Percentiles rank a stretch among this genome's conserved stretches.
These are phyloP conservation scores for Dermolepida albohirtum DNA, from an alignment of 2,888 invertebrate species.

Conservation along the genomic window DNA sequence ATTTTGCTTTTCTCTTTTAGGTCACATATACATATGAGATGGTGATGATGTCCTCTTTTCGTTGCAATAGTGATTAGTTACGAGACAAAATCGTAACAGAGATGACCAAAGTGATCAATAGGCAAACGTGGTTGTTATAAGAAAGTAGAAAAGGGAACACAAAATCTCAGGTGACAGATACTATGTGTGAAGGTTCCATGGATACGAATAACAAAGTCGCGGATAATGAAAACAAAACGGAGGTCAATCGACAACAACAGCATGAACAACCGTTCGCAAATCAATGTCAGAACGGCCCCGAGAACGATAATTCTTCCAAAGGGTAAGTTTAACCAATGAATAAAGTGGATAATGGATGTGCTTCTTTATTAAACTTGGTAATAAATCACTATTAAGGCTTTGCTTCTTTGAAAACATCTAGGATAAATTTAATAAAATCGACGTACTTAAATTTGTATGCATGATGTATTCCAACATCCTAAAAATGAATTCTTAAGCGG, in stretches of 20 bases:
- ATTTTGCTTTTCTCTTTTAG: no score
- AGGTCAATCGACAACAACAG: slow-evolving; percentile 9
- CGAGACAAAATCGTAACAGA: slow-evolving; percentile 1
- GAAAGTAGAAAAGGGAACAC: slow-evolving; percentile 15
- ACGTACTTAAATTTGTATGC: no score
- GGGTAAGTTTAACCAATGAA: slow-evolving; percentile 5
- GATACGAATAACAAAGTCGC: slow-evolving; percentile 41
- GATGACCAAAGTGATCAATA: slow-evolving; percentile 27
- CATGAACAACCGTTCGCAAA: slow-evolving; percentile 8
- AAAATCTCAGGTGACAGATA: slow-evolving; percentile 37
- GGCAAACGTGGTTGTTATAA: slow-evolving; percentile 15
- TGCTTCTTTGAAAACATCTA: no score
- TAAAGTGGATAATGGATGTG: background rate
- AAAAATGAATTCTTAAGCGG: no score
- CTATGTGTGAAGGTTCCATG: slow-evolving; percentile 45
- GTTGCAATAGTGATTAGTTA: no score
- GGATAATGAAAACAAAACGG: slow-evolving; percentile 25
- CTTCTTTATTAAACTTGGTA: no score
- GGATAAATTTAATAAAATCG: no score
- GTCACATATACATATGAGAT: no score
- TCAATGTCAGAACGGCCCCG: slow-evolving; percentile 14
- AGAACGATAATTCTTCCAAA: no score
- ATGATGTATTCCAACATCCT: no score
- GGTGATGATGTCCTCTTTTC: no score
- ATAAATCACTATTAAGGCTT: no score